Percentiles rank a stretch among this genome's conserved stretches.
phyloP scores from a whole-genome alignment of 2,888 invertebrate species.

The Nemurella pictetii region DNA sequence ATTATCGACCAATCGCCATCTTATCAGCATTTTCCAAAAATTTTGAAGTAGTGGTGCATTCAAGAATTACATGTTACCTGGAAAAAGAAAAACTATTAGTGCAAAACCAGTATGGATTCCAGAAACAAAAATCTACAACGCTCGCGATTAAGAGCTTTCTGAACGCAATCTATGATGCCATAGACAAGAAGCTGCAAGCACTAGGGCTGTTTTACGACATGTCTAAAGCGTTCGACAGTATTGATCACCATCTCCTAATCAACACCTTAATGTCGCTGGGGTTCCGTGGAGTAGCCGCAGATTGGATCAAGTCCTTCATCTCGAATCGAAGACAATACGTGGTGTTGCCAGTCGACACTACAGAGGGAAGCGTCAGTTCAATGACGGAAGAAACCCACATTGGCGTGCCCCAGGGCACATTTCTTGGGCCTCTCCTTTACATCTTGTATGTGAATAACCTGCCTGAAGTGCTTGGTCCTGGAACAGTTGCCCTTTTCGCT shows the following conservation, averaged over 20 bases:
- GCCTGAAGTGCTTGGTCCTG: no score
- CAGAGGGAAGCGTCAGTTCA: no score
- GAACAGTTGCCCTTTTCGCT: no score
- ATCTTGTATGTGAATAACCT: no score
- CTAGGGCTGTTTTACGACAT: conserved; percentile 10
- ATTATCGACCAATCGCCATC: background rate
- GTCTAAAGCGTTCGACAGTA: background rate
- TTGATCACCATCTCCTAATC: background rate
- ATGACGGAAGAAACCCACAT: no score
- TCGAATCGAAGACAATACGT: no score
- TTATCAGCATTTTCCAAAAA: background rate
- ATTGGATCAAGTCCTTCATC: background rate
- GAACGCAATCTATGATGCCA: background rate
- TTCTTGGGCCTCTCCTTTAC: no score
- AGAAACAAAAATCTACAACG: background rate
- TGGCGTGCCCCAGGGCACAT: no score
- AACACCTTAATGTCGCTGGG: background rate
- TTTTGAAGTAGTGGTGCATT: background rate
- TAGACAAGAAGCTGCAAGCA: background rate
- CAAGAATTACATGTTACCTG: background rate
- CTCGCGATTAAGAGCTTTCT: background rate
- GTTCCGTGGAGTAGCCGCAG: background rate
- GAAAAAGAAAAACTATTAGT: background rate
- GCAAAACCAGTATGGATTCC: background rate
- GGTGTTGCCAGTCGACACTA: no score